Conservation (phyloP, 2,888 invertebrate genomes). For the Cheiracanthium punctorium region DNA sequence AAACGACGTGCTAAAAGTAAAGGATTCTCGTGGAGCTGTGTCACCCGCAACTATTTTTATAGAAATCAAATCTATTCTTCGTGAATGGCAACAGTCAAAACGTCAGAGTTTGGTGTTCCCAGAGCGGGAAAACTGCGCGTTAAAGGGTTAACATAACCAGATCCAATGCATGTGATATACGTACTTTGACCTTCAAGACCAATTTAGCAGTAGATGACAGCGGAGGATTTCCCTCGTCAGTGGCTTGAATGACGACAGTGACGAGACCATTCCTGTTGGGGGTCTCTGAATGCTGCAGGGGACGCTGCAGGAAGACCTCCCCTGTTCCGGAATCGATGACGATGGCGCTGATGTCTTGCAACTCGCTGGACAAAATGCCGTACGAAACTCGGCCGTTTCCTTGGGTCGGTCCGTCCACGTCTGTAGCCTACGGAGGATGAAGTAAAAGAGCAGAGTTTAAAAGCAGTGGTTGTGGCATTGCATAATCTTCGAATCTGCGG, state of each 20-base stretch:
- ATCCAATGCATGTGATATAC: not conserved
- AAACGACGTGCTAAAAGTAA: too few species aligned
- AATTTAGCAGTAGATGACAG: constrained; percentile 82
- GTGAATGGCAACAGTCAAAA: too few species aligned
- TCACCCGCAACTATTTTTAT: too few species aligned
- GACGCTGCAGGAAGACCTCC: constrained; percentile 73
- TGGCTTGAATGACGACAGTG: constrained; percentile 76
- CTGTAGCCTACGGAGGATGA: constrained; percentile 82
- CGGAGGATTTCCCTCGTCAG: constrained; percentile 84
- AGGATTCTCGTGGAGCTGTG: too few species aligned
- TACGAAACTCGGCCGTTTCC: constrained; percentile 84
- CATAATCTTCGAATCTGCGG: too few species aligned
- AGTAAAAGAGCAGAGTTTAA: too few species aligned
- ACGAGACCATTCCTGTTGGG: constrained; percentile 52
- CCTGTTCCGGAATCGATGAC: constrained; percentile 83
- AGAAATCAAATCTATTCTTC: too few species aligned
- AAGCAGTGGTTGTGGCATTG: too few species aligned
- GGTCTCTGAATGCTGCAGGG: constrained; percentile 65
- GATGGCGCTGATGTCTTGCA: constrained; percentile 76
- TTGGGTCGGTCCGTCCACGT: constrained; percentile 84
- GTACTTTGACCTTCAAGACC: constrained; percentile 83
- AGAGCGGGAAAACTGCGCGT: too few species aligned
- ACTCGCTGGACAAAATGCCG: constrained; percentile 82
- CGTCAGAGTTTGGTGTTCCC: too few species aligned
- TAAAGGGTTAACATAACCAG: not conserved